A percentile compares a stretch with the other conserved stretches of the same genome.
Evolutionary conservation across 2,113 vertebrate genomes (phyloP).

Genomic region (Amphiprion percula): DNA sequence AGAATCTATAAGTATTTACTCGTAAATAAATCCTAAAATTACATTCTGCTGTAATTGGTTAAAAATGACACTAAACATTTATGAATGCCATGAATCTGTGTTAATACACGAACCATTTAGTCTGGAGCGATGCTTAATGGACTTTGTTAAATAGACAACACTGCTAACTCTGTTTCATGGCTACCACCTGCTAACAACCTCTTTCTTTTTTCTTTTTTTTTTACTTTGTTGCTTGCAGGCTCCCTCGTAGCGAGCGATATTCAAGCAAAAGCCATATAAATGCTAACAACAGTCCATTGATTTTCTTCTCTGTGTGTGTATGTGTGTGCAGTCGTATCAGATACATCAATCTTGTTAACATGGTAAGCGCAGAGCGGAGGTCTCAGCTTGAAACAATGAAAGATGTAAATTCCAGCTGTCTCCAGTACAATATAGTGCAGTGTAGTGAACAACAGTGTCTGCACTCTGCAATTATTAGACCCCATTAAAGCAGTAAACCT

Average conservation of each 20-base stretch:
- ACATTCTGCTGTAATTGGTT: constrained; percentile 24
- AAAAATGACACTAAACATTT: constrained; percentile 60
- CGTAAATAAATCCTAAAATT: constrained; percentile 29
- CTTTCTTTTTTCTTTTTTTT: constrained; percentile 18
- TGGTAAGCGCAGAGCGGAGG: constrained; percentile 29
- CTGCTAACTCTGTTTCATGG: constrained; percentile 41
- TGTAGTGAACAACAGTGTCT: constrained; percentile 16
- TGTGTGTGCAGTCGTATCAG: constrained; percentile 52
- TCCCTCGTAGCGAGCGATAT: constrained; percentile 46
- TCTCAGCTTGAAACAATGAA: constrained; percentile 49
- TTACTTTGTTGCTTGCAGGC: constrained; percentile 36
- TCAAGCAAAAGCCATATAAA: constrained; percentile 73
- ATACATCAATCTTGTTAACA: constrained; percentile 74
- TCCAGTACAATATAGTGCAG: constrained; percentile 41
- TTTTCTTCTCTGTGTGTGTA: constrained; percentile 49
- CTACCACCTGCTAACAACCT: constrained; percentile 48
- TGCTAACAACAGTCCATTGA: constrained; percentile 73
- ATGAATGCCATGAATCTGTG: constrained; percentile 58
- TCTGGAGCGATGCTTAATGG: constrained; percentile 60
- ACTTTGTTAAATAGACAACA: constrained; percentile 62
- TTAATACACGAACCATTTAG: constrained; percentile 48
- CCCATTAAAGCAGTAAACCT: constrained; percentile 51
- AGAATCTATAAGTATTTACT: background rate
- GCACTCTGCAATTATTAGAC: constrained; percentile 34
- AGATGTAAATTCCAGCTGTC: constrained; percentile 62